Conservation (phyloP, 2,888 invertebrate genomes). For the Polydesmus complanatus region DNA sequence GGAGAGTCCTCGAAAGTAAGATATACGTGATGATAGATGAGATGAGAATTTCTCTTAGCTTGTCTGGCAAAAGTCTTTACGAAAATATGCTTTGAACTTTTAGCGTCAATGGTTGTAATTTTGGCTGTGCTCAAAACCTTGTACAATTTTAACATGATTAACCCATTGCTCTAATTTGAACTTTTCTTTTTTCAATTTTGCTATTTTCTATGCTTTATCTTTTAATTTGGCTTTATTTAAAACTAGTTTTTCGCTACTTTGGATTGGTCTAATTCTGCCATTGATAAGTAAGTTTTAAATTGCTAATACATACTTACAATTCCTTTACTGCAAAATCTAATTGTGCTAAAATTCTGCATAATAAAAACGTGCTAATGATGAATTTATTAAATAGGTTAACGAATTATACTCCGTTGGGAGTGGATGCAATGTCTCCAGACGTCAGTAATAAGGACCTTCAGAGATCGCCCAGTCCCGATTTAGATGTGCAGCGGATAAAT, state of each 20-base stretch:
- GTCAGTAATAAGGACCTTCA: neutral
- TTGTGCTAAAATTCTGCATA: neutral
- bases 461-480: constrained; percentile 19
- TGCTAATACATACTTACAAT: neutral
- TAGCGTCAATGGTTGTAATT: no score
- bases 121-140: neutral
- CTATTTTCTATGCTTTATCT: neutral
- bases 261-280: constrained; percentile 5
- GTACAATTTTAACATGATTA: neutral
- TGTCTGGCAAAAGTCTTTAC: neutral
- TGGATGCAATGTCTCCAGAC: constrained; percentile 3
- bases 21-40: no score
- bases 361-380: neutral
- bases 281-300: constrained; percentile 2
- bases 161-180: neutral
- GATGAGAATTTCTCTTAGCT: no score
- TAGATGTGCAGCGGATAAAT: constrained; percentile 37
- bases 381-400: constrained; percentile 3
- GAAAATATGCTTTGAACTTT: neutral
- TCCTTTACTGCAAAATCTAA: neutral
- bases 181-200: neutral
- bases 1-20: constrained; percentile 10
- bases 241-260: constrained; percentile 5
- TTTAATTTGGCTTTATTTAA: neutral
- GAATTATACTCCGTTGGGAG: constrained; percentile 13